Evolutionary conservation across 2,797 vertebrate genomes (phyloP).

Genomic region (Poeciliopsis paucimaculata): DNA sequence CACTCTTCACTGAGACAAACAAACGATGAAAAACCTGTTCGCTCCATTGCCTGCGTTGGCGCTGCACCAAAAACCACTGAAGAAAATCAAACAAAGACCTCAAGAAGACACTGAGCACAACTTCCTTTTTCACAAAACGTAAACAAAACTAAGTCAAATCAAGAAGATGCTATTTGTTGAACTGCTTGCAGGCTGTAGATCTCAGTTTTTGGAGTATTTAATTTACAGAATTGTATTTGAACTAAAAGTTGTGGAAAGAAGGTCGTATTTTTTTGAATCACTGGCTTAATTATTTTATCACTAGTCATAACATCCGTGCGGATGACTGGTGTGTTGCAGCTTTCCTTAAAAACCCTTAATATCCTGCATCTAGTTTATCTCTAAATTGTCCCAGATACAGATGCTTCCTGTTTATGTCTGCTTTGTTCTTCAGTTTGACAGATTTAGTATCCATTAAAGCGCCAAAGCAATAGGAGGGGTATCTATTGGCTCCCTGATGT

Average conservation of each 20-base stretch:
- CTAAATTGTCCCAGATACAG: background rate
- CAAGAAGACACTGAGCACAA: too few relatives aligned
- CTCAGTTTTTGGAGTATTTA: background rate
- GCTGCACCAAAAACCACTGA: too few relatives aligned
- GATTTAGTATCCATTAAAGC: background rate
- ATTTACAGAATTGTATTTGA: background rate
- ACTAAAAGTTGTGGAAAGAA: background rate
- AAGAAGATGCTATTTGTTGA: background rate
- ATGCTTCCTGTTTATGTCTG: constrained; percentile 2
- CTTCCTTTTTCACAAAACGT: too few relatives aligned
- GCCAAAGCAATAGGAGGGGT: background rate
- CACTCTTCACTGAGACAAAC: too few relatives aligned
- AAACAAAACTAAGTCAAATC: background rate
- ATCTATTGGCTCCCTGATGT: background rate
- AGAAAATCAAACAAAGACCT: too few relatives aligned
- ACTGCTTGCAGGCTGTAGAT: background rate
- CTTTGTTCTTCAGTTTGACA: background rate
- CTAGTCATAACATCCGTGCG: background rate
- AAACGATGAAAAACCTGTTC: too few relatives aligned
- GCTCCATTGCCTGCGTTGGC: too few relatives aligned
- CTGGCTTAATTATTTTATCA: background rate
- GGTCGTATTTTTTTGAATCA: background rate
- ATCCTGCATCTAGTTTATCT: background rate
- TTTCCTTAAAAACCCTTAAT: background rate
- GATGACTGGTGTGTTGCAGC: background rate